Conservation (phyloP, 2,888 invertebrate species). For the Uloborus plumipes region DNA sequence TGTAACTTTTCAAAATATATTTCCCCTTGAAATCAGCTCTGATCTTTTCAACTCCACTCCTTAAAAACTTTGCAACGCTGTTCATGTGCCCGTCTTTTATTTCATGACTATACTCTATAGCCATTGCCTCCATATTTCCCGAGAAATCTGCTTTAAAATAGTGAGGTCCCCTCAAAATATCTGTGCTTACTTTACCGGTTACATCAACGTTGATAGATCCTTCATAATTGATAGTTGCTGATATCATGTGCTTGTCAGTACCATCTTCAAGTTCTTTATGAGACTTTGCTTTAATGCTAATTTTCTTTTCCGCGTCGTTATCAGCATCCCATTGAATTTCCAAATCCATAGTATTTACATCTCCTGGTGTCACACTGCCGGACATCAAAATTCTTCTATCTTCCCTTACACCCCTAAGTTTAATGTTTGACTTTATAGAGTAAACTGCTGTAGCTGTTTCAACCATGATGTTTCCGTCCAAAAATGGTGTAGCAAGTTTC, state of each 20-base stretch:
- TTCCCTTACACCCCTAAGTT: constrained; percentile 5
- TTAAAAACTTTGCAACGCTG: constrained; percentile 23
- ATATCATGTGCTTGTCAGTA: constrained; percentile 33
- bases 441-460: not conserved
- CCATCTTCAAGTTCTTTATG: constrained; percentile 24
- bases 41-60: constrained; percentile 31
- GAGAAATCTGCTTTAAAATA: constrained; percentile 46
- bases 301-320: constrained; percentile 33
- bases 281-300: constrained; percentile 28
- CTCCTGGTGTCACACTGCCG: constrained; percentile 27
- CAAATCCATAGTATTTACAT: constrained; percentile 13
- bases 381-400: constrained; percentile 31
- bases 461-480: constrained; percentile 32
- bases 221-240: constrained; percentile 38
- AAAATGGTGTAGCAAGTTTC: constrained; percentile 15
- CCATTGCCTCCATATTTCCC: constrained; percentile 31
- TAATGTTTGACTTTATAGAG: constrained; percentile 30
- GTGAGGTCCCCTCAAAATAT: constrained; percentile 48
- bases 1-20: constrained; percentile 7
- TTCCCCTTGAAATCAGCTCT: constrained; percentile 43
- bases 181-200: constrained; percentile 31
- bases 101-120: constrained; percentile 41
- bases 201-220: constrained; percentile 39
- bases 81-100: constrained; percentile 34
- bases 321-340: constrained; percentile 54